Percentiles rank a stretch among this genome's conserved stretches.
Conservation (phyloP, 1,140 invertebrate genomes). For the Bombus polaris region DNA sequence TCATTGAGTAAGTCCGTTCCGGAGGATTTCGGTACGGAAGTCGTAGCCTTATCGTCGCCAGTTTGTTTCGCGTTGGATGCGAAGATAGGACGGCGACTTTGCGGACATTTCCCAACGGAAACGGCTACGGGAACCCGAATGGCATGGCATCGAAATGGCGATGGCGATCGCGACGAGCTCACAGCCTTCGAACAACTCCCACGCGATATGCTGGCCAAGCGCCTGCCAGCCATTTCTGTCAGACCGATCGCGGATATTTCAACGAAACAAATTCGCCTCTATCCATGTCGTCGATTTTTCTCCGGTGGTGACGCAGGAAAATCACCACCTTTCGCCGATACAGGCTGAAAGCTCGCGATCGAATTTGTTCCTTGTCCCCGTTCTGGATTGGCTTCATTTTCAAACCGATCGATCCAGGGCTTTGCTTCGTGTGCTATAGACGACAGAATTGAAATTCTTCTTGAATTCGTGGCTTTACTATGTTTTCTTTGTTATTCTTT, state of each 20-base stretch:
- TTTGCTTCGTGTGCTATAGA: background rate
- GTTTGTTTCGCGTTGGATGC: constrained; percentile 2
- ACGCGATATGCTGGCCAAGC: background rate
- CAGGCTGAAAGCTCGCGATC: background rate
- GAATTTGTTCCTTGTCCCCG: constrained; percentile 5
- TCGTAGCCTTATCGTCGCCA: background rate
- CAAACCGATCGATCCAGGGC: background rate
- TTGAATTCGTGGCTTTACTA: background rate
- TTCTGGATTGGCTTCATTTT: background rate
- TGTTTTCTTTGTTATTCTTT: no score
- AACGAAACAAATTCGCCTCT: constrained; percentile 41
- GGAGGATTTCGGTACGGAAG: background rate
- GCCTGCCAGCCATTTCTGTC: constrained; percentile 20
- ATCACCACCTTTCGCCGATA: constrained; percentile 4
- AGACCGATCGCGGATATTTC: constrained; percentile 14
- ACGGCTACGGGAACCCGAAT: background rate
- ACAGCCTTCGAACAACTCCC: background rate
- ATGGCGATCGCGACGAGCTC: background rate
- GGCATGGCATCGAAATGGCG: background rate
- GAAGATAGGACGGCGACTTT: background rate
- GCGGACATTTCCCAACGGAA: constrained; percentile 14
- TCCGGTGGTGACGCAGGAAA: background rate
- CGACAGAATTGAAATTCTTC: background rate
- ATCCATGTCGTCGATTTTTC: constrained; percentile 45
- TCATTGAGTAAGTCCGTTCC: background rate